Base-by-base conservation (phyloP, 2,113 vertebrate species). In the Ariopsis seemanni region DNA sequence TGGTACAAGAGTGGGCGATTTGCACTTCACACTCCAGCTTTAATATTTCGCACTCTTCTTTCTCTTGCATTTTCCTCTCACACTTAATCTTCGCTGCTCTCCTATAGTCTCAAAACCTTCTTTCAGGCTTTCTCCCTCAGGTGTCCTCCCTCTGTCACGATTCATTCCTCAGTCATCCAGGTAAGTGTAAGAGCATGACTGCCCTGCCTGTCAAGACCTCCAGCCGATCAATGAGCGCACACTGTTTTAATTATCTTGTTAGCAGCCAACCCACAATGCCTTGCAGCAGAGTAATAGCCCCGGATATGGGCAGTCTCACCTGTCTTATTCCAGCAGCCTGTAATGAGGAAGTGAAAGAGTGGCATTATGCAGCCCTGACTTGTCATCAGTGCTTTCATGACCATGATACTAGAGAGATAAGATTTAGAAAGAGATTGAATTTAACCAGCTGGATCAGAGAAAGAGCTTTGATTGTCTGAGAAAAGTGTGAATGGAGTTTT, bases 1-100 rank as follows among this genome's bases (percentile, higher is more conserved):
- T 80, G 83, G 82, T 62, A 79, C 67, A 83, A 81, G 75, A 85
- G 90, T 86, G 86, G 89, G 82, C 85, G 80, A 88, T 81, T 85
- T 80, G 79, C 82, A 77, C 85, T 90, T 88, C 81, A 75, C 53
- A 74, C 69, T 48, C 53, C 18, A 85, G 57, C 82, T 48, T 80
- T 84, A 69, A 74, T 77, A 63, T 81, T 60, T 82, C 42, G n/a
- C 42, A n/a, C 50, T 27, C 57, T 84, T 53, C 62, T 78, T 67
- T 86, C 71, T 82, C 53, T 82, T 84, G 57, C 20, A 17, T 62
- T 52, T 62, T 81, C 77, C 74, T 53, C 83, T 72, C 42, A 50
- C 42, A 75, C 50, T 55, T 62, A 80, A 52, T 62, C 67, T 18
- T 50, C 52, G 2, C 48, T 48, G 17, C 74, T 85, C 72, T 85